Conservation (phyloP, 2,888 invertebrate genomes). For the Thelaira solivaga region DNA sequence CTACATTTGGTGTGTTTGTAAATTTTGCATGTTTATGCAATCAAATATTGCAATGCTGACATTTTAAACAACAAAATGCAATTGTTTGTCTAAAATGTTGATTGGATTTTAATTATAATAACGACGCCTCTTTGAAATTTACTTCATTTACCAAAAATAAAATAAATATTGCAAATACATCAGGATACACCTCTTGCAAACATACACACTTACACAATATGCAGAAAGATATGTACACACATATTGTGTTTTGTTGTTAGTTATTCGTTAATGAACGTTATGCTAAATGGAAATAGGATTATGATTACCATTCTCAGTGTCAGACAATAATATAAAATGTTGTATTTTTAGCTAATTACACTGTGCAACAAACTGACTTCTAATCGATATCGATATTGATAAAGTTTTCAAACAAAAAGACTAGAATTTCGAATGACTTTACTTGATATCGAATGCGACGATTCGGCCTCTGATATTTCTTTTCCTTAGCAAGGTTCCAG, state of each 20-base stretch:
- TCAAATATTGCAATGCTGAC: slow-evolving; percentile 54
- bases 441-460: too few species aligned
- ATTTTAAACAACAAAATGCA: slow-evolving; percentile 52
- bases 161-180: slow-evolving; percentile 32
- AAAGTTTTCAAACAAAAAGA: too few species aligned
- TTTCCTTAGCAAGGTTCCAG: too few species aligned
- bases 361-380: too few species aligned
- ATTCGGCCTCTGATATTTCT: too few species aligned
- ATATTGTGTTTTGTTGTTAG: background rate
- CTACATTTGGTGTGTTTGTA: background rate
- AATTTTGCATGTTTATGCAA: background rate
- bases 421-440: too few species aligned
- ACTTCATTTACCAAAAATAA: slow-evolving; percentile 34
- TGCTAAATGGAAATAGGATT: too few species aligned
- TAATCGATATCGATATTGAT: too few species aligned
- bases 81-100: slow-evolving; percentile 59
- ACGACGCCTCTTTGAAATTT: slow-evolving; percentile 51
- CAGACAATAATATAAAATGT: background rate
- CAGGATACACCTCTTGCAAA: slow-evolving; percentile 4
- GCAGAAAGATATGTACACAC: too few species aligned
- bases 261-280: slow-evolving; percentile 28
- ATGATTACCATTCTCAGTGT: too few species aligned
- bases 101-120: slow-evolving; percentile 58
- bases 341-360: background rate
- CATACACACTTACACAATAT: too few species aligned